Base-by-base conservation (phyloP, 2,888 invertebrate genomes). In the Drosophila kambysellisi region DNA sequence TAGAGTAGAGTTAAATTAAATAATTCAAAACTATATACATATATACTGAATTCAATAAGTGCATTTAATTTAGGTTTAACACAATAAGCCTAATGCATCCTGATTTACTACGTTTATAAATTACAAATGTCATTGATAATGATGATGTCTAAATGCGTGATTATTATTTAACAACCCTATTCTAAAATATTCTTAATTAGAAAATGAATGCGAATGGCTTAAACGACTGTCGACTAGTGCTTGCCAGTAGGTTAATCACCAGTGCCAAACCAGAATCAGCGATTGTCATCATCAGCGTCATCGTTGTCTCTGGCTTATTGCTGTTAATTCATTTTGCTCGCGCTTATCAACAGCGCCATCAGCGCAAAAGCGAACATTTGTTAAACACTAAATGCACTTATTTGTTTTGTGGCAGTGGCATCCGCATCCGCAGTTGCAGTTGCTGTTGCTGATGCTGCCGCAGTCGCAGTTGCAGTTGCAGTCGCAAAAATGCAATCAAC, bases 311-410 rank as follows among this genome's bases (percentile, higher is more conserved):
- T 56, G 64, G 70, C 68, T 70, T 83, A 75, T 70, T 73, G 76
- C 83, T 75, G 76, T 84, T 84, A 76, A 83, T 88, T 83, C 86
- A 88, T 83, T 82, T 83, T 74, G 79, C 71, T 57, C 54, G 73
- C 72, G 85, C 85, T 88, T 89, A 89, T 86, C 88, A 88, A 80
- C 86, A 83, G 76, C 89, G 81, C 81, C 83, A 88, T 89, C 88
- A 77, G 81, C 85, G 76, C 77, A 83, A 89, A 79, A 79, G 79
- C 76, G 79, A 88, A 82, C 89, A 90, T 90, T 89, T 90, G 91
- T 88, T 89, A 87, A 89, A 84, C 89, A 88, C 89, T 90, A 89
- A 89, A 89, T 87, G 88, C 89, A 89, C 89, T 90, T 90, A 89
- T 89, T 90, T 89, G 89, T 85, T 89, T 88, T 79, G 76, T 69